Evolutionary conservation across 2,797 vertebrate genomes (phyloP).

Genomic region (Parambassis ranga): DNA sequence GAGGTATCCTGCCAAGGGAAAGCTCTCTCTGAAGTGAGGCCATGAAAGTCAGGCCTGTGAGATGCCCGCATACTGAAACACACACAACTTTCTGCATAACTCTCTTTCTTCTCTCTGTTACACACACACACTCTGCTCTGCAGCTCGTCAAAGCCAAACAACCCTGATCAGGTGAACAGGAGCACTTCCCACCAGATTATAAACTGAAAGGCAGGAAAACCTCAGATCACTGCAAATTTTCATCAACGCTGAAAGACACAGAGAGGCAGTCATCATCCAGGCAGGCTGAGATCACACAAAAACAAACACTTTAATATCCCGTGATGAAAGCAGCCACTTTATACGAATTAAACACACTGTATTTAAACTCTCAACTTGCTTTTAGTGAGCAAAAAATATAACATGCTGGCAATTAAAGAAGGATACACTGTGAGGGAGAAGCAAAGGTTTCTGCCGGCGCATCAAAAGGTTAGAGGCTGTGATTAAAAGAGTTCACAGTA

Average conservation of each 20-base stretch:
- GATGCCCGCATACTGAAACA: constrained; percentile 16
- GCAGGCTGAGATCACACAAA: constrained; percentile 80
- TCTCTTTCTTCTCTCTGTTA: not conserved
- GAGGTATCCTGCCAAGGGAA: constrained; percentile 52
- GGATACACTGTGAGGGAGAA: constrained; percentile 14
- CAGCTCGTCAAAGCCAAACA: constrained; percentile 51
- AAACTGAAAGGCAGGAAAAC: constrained; percentile 59
- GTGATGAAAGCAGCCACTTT: constrained; percentile 83
- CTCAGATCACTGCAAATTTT: constrained; percentile 66
- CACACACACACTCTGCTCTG: constrained; percentile 11
- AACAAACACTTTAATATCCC: constrained; percentile 71
- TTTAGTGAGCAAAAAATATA: constrained; percentile 76
- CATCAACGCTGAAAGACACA: constrained; percentile 83
- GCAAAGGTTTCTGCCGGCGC: constrained; percentile 1
- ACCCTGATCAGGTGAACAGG: constrained; percentile 58
- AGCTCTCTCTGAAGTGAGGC: constrained; percentile 70
- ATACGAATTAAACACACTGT: constrained; percentile 81
- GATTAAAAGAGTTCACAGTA: constrained; percentile 12
- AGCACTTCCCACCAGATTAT: constrained; percentile 53
- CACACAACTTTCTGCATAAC: not conserved
- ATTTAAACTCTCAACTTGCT: constrained; percentile 73
- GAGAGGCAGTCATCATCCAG: constrained; percentile 80
- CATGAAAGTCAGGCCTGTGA: constrained; percentile 69
- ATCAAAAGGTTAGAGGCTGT: constrained; percentile 28
- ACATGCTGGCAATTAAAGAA: constrained; percentile 29